Conservation (phyloP, 2,113 vertebrate species). For the Cepphus grylle region DNA sequence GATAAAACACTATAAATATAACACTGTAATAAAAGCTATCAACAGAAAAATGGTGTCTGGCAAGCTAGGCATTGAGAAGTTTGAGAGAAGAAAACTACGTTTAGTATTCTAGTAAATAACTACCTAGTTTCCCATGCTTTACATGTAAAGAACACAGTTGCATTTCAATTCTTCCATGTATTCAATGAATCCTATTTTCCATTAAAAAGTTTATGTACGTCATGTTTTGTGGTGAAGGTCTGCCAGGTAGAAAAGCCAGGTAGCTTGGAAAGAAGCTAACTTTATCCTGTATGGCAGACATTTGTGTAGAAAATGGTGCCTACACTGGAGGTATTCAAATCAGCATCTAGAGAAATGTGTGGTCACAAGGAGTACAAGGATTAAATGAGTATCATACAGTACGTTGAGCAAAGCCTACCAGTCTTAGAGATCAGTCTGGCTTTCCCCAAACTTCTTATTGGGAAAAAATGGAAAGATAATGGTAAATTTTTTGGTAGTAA, state of each 20-base stretch:
- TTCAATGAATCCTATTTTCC: neutral
- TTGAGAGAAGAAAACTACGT: neutral
- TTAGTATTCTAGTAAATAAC: neutral
- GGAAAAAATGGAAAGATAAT: neutral
- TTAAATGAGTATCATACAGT: neutral
- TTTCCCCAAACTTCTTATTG: neutral
- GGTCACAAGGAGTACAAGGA: neutral
- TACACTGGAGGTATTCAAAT: neutral
- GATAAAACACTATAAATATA: neutral
- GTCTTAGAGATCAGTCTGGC: neutral
- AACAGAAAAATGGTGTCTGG: neutral
- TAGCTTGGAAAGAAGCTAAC: neutral
- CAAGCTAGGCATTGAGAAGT: neutral
- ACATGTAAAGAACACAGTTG: neutral
- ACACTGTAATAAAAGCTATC: neutral
- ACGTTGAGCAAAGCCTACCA: neutral
- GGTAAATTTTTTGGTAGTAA: neutral
- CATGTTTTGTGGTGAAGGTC: neutral
- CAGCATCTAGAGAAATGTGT: neutral
- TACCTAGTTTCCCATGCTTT: neutral
- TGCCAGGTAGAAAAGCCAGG: neutral
- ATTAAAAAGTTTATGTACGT: neutral
- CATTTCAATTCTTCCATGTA: neutral
- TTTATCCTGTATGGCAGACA: neutral
- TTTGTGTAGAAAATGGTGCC: neutral